Conservation (phyloP, 2,888 invertebrate species). For the Drosophila vallismaia region DNA sequence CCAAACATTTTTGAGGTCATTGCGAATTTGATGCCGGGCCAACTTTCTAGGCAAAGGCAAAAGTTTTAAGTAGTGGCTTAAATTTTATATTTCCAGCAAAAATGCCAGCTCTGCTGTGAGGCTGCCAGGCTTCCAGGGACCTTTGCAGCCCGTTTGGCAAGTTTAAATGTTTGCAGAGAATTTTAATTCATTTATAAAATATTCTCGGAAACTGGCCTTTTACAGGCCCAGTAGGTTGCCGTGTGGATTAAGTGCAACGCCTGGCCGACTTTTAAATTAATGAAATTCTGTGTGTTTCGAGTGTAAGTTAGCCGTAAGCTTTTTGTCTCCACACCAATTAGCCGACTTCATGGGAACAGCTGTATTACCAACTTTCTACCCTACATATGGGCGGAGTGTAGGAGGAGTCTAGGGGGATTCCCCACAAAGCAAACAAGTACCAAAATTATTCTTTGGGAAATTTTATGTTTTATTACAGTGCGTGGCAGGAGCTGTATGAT, state of each 20-base stretch:
- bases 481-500: background rate
- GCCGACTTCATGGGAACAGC: constrained; percentile 20
- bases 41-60: constrained; percentile 51
- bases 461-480: background rate
- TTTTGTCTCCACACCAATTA: constrained; percentile 38
- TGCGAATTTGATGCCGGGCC: constrained; percentile 37
- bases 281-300: constrained; percentile 41
- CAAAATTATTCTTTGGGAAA: background rate
- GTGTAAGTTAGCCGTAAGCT: constrained; percentile 35
- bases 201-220: constrained; percentile 10
- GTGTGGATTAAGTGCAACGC: constrained; percentile 31
- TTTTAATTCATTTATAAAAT: constrained; percentile 53
- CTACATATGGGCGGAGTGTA: background rate
- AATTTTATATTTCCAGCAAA: constrained; percentile 46
- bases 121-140: background rate
- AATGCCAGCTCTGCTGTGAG: background rate
- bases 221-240: constrained; percentile 3
- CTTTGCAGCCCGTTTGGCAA: constrained; percentile 23
- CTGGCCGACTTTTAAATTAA: constrained; percentile 36
- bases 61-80: constrained; percentile 55
- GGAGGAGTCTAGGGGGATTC: background rate
- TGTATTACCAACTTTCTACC: background rate
- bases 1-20: constrained; percentile 58
- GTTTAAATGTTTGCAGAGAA: constrained; percentile 41
- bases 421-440: constrained; percentile 1